phyloP scores from a whole-genome alignment of 2,888 invertebrate genomes.

The Ichneumoninae sp. region DNA sequence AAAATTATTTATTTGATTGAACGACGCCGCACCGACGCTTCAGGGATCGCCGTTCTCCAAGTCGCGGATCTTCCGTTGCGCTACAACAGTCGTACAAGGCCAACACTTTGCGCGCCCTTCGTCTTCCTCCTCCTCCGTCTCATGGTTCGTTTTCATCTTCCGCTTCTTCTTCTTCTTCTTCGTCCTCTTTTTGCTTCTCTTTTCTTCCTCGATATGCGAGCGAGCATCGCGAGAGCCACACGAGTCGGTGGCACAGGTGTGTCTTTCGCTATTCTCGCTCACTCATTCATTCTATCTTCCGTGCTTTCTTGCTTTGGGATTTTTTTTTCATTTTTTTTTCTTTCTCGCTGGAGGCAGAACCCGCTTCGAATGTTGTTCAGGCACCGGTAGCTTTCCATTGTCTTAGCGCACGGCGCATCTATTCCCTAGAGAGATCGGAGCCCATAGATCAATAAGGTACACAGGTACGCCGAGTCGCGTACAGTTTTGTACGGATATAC shows the following conservation, averaged over 20 bases:
- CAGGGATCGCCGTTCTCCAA: slow-evolving; percentile 75
- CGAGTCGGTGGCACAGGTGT: slow-evolving; percentile 63
- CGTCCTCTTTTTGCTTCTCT: slow-evolving; percentile 1
- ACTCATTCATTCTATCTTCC: slow-evolving; percentile 68
- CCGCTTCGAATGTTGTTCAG: slow-evolving; percentile 69
- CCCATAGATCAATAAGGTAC: slow-evolving; percentile 57
- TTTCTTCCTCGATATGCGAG: slow-evolving; percentile 19
- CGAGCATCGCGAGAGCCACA: slow-evolving; percentile 24
- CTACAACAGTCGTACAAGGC: slow-evolving; percentile 32
- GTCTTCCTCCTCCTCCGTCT: slow-evolving; percentile 11
- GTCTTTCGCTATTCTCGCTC: slow-evolving; percentile 50
- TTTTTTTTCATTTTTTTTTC: slow-evolving; percentile 51
- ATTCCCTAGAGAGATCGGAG: slow-evolving; percentile 21
- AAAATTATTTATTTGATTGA: slow-evolving; percentile 81
- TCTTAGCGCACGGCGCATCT: slow-evolving; percentile 47
- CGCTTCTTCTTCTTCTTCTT: slow-evolving; percentile 34
- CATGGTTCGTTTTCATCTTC: slow-evolving; percentile 23
- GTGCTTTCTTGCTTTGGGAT: slow-evolving; percentile 60
- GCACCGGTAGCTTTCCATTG: slow-evolving; percentile 61
- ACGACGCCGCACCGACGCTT: slow-evolving; percentile 69
- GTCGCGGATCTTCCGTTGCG: slow-evolving; percentile 63
- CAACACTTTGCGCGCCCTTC: slow-evolving; percentile 51
- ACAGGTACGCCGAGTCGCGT: slow-evolving; percentile 30
- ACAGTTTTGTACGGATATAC: slow-evolving; percentile 1
- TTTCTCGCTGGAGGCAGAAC: slow-evolving; percentile 67